phyloP scores from a whole-genome alignment of 2,113 vertebrate species.

The Larimichthys polyactis region DNA sequence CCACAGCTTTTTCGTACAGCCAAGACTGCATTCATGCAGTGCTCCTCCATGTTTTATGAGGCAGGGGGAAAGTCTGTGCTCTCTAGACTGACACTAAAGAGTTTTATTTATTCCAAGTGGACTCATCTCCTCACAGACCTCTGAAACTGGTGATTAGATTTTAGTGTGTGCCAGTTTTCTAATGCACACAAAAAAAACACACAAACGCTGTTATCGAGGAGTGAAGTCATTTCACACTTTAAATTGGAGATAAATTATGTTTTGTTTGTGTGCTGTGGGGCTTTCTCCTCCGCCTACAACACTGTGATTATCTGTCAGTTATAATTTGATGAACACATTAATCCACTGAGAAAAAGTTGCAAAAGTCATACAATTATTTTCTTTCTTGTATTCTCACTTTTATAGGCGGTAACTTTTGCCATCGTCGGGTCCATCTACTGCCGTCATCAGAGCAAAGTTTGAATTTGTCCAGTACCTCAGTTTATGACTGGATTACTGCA shows the following conservation, averaged over 20 bases:
- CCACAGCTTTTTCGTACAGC: slow-evolving; percentile 8
- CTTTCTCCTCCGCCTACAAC: neutral
- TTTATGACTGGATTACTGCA: too few species aligned
- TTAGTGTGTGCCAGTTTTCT: slow-evolving; percentile 22
- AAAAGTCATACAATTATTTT: slow-evolving; percentile 5
- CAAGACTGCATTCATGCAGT: slow-evolving; percentile 16
- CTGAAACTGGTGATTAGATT: slow-evolving; percentile 37
- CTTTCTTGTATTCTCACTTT: too few species aligned
- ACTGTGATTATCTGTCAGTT: neutral
- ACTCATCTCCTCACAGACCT: neutral
- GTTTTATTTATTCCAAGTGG: slow-evolving; percentile 28
- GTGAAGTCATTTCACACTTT: slow-evolving; percentile 38
- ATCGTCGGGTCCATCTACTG: too few species aligned
- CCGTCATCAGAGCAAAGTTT: too few species aligned
- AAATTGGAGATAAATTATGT: slow-evolving; percentile 28
- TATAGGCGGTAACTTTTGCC: too few species aligned
- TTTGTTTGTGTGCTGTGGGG: slow-evolving; percentile 1
- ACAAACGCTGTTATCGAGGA: neutral
- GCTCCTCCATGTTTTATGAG: slow-evolving; percentile 35
- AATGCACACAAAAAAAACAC: neutral
- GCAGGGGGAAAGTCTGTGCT: slow-evolving; percentile 44
- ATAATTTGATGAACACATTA: neutral
- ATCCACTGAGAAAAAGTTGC: neutral
- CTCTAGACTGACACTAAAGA: slow-evolving; percentile 20
- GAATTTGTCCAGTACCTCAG: too few species aligned